Conservation (phyloP, 2,888 invertebrate genomes). For the Ferdinandea cuprea region DNA sequence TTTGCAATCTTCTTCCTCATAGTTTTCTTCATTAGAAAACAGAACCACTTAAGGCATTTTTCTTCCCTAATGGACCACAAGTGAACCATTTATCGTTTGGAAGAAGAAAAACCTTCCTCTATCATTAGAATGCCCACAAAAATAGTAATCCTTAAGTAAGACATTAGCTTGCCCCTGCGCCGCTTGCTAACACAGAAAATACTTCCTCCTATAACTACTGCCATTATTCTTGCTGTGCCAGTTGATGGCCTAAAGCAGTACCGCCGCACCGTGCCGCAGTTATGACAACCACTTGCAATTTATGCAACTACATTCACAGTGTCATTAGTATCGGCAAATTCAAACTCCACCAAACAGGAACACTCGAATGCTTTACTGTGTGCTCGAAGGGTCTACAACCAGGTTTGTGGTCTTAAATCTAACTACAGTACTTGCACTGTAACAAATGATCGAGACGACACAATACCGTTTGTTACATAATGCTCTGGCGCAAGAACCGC, state of each 20-base stretch:
- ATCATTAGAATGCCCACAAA: neutral
- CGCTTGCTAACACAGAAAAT: neutral
- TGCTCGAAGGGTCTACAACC: slow-evolving; percentile 27
- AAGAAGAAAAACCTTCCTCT: neutral
- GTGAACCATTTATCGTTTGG: no score
- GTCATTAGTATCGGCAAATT: slow-evolving; percentile 37
- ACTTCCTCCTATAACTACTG: slow-evolving; percentile 24
- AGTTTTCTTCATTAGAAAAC: no score
- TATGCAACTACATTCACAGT: slow-evolving; percentile 28
- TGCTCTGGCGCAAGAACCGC: neutral
- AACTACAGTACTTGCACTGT: neutral
- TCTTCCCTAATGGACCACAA: no score
- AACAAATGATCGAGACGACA: slow-evolving; percentile 33
- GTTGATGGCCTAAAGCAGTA: slow-evolving; percentile 39
- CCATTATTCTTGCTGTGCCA: slow-evolving; percentile 34
- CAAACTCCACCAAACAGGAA: slow-evolving; percentile 15
- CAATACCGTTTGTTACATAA: slow-evolving; percentile 39
- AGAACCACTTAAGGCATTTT: no score
- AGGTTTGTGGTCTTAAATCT: slow-evolving; percentile 23
- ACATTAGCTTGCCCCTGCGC: neutral
- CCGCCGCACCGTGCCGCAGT: slow-evolving; percentile 22
- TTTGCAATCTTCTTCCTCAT: no score
- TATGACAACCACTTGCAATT: slow-evolving; percentile 44
- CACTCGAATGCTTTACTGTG: slow-evolving; percentile 25
- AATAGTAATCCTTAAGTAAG: neutral